These are phyloP conservation scores for Athalia cordata DNA, from an alignment of 2,888 invertebrate genomes.

Conservation along the genomic window DNA sequence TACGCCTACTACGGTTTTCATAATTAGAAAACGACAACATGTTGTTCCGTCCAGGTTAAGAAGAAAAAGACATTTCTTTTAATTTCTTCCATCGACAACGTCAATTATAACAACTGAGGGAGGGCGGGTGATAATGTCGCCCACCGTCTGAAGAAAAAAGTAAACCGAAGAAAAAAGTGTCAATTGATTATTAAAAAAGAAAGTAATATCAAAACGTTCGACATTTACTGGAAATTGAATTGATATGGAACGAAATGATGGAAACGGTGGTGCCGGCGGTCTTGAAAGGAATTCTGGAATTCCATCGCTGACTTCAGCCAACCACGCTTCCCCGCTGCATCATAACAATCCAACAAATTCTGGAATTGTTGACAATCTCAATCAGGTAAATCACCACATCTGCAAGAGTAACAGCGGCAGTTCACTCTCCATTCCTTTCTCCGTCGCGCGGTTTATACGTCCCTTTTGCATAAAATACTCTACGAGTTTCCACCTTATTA, in stretches of 20 bases:
- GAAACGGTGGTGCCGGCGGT: conserved; percentile 37
- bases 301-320: conserved; percentile 28
- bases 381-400: conserved; percentile 25
- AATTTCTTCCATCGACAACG: no score
- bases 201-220: background rate
- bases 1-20: background rate
- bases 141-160: no score
- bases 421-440: background rate
- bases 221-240: background rate
- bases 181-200: no score
- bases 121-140: no score
- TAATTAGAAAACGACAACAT: no score
- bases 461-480: no score
- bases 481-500: no score
- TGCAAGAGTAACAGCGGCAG: background rate
- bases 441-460: no score
- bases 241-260: conserved; percentile 43
- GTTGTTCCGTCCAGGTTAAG: no score
- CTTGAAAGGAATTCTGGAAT: conserved; percentile 26
- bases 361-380: conserved; percentile 33
- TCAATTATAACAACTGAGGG: no score
- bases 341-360: conserved; percentile 39
- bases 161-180: no score
- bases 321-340: conserved; percentile 30
- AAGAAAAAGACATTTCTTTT: no score